A percentile compares a stretch with the other conserved stretches of the same genome.
These are phyloP conservation scores for Cherax quadricarinatus DNA, from an alignment of 1,140 invertebrate genomes.

Conservation along the genomic window DNA sequence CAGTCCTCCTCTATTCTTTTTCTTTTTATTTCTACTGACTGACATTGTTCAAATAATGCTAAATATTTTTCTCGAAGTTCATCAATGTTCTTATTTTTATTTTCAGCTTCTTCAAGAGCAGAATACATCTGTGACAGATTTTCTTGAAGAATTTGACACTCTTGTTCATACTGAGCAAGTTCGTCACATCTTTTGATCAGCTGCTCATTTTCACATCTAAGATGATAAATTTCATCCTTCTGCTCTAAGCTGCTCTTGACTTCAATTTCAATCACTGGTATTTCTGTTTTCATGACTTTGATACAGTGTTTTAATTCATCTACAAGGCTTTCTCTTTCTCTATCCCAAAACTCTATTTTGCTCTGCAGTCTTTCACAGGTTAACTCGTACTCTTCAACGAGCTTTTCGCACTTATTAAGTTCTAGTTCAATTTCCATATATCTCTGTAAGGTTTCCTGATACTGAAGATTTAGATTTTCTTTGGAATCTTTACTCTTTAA, in stretches of 20 bases:
- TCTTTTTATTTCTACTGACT: not conserved
- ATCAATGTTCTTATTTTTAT: not conserved
- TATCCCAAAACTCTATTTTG: not conserved
- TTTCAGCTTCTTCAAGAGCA: not conserved
- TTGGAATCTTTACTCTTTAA: not conserved
- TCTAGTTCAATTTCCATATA: not conserved
- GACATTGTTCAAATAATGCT: not conserved
- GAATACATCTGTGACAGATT: not conserved
- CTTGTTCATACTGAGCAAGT: slow-evolving; percentile 12
- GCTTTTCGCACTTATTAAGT: not conserved
- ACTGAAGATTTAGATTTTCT: not conserved
- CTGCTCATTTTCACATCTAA: not conserved
- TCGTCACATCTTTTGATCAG: not conserved
- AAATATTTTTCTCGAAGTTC: slow-evolving; percentile 30
- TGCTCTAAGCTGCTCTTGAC: not conserved
- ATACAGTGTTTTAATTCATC: slow-evolving; percentile 8
- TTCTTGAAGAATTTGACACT: not conserved
- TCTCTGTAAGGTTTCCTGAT: not conserved
- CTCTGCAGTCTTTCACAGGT: not conserved
- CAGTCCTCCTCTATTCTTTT: slow-evolving; percentile 36
- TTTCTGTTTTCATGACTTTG: not conserved
- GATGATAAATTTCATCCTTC: not conserved
- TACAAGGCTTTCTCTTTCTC: not conserved
- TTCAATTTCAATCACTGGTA: not conserved
- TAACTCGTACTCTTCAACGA: not conserved